Evolutionary conservation across 2,797 vertebrate species (phyloP).

Genomic region (Anguilla obscura): DNA sequence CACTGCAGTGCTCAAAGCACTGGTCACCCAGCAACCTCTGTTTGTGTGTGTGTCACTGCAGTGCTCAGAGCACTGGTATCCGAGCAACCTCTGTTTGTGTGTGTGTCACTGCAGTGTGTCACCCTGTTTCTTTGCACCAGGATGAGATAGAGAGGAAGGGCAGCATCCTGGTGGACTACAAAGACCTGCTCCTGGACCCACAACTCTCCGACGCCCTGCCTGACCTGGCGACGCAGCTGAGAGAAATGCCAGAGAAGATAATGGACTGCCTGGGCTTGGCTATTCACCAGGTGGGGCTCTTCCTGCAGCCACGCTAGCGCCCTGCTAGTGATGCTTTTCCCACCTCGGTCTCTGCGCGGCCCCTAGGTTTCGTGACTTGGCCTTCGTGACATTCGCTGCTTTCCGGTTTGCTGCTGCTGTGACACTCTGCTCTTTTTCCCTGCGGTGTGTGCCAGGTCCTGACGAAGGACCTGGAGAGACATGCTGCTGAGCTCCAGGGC

Average conservation of each 20-base stretch:
- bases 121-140: conserved; percentile 65
- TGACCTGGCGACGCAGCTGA: conserved; percentile 75
- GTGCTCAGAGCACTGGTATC: background rate
- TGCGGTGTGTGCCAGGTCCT: conserved; percentile 75
- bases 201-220: conserved; percentile 68
- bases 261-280: conserved; percentile 90
- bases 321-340: background rate
- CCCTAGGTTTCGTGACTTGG: background rate
- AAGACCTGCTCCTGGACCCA: conserved; percentile 76
- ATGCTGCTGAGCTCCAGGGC: conserved; percentile 84
- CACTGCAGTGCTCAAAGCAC: background rate
- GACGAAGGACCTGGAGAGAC: conserved; percentile 88
- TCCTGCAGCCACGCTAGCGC: background rate
- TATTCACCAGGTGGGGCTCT: conserved; percentile 85
- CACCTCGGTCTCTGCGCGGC: background rate
- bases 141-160: conserved; percentile 98
- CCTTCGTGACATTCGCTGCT: conserved; percentile 17
- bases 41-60: background rate
- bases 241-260: conserved; percentile 86
- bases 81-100: background rate
- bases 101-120: conserved; percentile 28
- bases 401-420: background rate
- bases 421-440: background rate
- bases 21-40: background rate
- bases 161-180: conserved; percentile 92